Percentiles rank a stretch among this genome's conserved stretches.
Conservation (phyloP, 2,113 vertebrate genomes). For the Oreotrochilus melanogaster region DNA sequence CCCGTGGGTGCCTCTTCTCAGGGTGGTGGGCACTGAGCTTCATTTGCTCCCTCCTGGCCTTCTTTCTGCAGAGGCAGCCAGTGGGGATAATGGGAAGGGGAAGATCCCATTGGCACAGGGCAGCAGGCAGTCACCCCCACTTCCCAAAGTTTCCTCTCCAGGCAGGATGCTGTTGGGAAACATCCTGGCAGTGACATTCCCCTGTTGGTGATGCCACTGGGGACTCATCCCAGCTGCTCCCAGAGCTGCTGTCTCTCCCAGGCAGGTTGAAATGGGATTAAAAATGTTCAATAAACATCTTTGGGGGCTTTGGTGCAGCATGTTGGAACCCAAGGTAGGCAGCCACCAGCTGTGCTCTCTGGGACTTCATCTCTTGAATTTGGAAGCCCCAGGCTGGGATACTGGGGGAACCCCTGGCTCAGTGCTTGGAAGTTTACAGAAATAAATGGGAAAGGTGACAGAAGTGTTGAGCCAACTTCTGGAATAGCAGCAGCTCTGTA, state of each 20-base stretch:
- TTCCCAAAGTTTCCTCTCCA: accelerated
- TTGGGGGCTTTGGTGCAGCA: slow-evolving; percentile 4
- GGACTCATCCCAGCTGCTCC: accelerated
- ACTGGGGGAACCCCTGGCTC: background rate
- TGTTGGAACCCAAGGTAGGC: background rate
- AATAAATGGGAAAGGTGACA: background rate
- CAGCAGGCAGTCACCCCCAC: background rate
- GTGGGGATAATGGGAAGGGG: background rate
- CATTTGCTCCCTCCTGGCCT: background rate
- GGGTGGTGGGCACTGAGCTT: background rate
- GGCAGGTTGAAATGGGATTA: background rate
- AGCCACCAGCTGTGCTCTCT: background rate
- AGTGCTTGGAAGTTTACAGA: background rate
- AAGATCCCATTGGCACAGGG: background rate
- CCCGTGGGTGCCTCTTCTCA: accelerated
- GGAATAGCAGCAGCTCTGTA: background rate
- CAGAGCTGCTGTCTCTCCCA: background rate
- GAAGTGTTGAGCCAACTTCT: background rate
- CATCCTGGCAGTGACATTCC: accelerated
- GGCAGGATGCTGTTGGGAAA: background rate
- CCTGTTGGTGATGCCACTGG: accelerated
- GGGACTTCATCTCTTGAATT: background rate
- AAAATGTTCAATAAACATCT: background rate
- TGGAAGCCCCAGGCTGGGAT: background rate
- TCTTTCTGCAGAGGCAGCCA: accelerated